phyloP scores from a whole-genome alignment of 2,888 invertebrate genomes.

The Tetrapedia diversipes region DNA sequence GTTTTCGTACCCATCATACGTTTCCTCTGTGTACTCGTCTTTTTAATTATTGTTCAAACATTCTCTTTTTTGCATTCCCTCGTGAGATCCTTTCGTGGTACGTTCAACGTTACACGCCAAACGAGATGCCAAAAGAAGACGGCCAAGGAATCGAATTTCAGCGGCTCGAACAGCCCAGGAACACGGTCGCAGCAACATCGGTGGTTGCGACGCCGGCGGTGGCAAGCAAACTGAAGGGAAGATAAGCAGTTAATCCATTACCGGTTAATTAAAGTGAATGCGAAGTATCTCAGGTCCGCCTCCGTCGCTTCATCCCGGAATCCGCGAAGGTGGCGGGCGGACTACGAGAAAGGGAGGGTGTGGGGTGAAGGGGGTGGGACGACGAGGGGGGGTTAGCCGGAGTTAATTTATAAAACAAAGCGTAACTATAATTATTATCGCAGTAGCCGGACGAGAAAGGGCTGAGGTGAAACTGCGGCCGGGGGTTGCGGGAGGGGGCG shows the following conservation, averaged over 20 bases:
- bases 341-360: too few relatives aligned
- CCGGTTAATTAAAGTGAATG: conserved; percentile 75
- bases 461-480: conserved; percentile 38
- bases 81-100: too few relatives aligned
- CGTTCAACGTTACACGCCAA: too few relatives aligned
- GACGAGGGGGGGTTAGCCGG: too few relatives aligned
- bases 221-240: conserved; percentile 50
- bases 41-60: too few relatives aligned
- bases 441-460: conserved; percentile 38
- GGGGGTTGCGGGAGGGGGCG: conserved; percentile 35
- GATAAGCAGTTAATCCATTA: conserved; percentile 78
- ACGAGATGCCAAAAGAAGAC: too few relatives aligned
- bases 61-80: too few relatives aligned
- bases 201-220: conserved; percentile 19
- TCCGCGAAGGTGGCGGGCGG: conserved; percentile 43
- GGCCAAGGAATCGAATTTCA: not conserved
- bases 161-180: conserved; percentile 1
- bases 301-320: conserved; percentile 35
- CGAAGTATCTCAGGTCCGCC: conserved; percentile 54
- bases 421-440: conserved; percentile 74
- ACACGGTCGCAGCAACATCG: too few relatives aligned
- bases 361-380: too few relatives aligned
- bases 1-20: too few relatives aligned
- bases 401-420: conserved; percentile 77
- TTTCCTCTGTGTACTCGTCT: too few relatives aligned